These are phyloP conservation scores for Sebastes steindachneri DNA, from an alignment of 2,797 vertebrate species.

Conservation along the genomic window DNA sequence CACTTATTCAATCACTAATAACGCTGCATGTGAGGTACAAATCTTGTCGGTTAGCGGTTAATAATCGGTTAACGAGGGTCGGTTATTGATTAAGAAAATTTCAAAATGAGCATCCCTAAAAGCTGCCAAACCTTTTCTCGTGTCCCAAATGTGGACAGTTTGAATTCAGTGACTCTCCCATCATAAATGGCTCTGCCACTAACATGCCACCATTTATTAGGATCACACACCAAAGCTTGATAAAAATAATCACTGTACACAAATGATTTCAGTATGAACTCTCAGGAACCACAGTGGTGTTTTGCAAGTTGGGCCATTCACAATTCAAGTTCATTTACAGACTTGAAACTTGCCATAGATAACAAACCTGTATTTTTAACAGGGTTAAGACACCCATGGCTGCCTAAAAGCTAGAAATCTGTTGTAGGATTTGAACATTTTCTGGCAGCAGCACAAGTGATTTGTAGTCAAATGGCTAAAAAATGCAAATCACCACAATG, in stretches of 20 bases:
- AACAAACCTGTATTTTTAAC: neutral
- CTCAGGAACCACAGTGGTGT: constrained; percentile 11
- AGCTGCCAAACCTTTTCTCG: no score
- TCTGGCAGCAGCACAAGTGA: neutral
- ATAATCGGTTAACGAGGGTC: no score
- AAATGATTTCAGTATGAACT: constrained; percentile 20
- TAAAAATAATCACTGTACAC: constrained; percentile 30
- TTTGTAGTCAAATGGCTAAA: neutral
- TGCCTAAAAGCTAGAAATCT: neutral
- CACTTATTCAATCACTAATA: neutral
- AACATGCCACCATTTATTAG: constrained; percentile 61
- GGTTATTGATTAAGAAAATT: no score
- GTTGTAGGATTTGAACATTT: neutral
- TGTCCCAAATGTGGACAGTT: neutral
- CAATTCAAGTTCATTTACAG: neutral
- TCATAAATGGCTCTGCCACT: constrained; percentile 29
- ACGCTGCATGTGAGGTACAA: no score
- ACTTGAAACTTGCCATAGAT: neutral
- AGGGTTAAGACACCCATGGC: neutral
- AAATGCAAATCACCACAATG: constrained; percentile 18
- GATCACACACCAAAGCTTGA: constrained; percentile 6
- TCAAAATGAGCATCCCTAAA: no score
- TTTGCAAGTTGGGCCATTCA: neutral
- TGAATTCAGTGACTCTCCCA: constrained; percentile 32
- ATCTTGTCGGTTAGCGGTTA: no score